These are phyloP conservation scores for Diploptera punctata DNA, from an alignment of 2,888 invertebrate genomes.

Conservation along the genomic window DNA sequence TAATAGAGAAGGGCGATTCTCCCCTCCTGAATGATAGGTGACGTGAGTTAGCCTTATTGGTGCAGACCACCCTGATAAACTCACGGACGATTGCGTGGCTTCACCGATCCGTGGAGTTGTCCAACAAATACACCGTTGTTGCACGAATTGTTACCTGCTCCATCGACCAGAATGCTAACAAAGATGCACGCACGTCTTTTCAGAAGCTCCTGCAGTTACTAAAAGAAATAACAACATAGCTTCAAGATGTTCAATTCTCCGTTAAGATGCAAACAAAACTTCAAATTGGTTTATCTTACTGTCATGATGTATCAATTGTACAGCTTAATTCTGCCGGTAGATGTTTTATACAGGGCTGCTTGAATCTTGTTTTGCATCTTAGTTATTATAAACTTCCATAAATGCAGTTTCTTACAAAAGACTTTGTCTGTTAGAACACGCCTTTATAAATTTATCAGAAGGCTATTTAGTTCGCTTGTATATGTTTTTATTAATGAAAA, in stretches of 20 bases:
- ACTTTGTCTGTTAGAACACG: too few species aligned
- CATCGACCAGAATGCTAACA: not conserved
- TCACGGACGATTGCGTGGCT: slow-evolving; percentile 11
- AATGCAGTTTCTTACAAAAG: too few species aligned
- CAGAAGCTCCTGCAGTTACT: not conserved
- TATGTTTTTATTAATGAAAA: too few species aligned
- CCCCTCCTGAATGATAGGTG: slow-evolving; percentile 26
- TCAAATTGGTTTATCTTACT: slow-evolving; percentile 17
- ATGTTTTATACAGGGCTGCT: too few species aligned
- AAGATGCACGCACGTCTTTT: slow-evolving; percentile 10
- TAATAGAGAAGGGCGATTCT: too few species aligned
- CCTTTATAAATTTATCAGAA: too few species aligned
- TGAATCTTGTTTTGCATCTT: too few species aligned
- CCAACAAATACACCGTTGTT: not conserved
- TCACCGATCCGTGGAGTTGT: not conserved
- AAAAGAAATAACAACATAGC: not conserved
- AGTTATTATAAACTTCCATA: too few species aligned
- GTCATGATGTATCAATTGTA: not conserved
- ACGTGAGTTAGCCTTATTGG: not conserved
- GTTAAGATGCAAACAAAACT: not conserved
- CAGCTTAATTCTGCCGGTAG: too few species aligned
- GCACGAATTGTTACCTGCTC: slow-evolving; percentile 5
- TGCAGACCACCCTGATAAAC: slow-evolving; percentile 10
- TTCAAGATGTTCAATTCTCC: not conserved
- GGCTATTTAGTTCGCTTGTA: too few species aligned